phyloP scores from a whole-genome alignment of 2,888 invertebrate genomes.

The Limnephilus marmoratus region DNA sequence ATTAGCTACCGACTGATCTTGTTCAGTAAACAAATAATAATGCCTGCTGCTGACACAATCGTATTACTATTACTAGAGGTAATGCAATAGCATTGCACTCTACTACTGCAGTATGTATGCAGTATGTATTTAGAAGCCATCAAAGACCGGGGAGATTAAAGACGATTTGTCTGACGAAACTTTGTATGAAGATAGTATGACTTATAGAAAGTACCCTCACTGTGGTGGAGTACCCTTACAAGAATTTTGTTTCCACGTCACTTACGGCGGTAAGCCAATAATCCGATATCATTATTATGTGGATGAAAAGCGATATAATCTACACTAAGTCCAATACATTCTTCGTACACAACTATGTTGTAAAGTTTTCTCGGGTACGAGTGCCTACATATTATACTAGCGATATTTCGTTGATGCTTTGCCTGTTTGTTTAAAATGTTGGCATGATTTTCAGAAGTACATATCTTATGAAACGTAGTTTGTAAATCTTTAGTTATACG shows the following conservation, averaged over 20 bases:
- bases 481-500: not conserved
- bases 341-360: not conserved
- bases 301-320: constrained; percentile 30
- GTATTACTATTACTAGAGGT: too few relatives aligned
- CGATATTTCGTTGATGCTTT: not conserved
- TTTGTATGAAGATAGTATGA: constrained; percentile 44
- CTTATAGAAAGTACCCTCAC: not conserved
- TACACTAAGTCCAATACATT: not conserved
- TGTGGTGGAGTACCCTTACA: constrained; percentile 43
- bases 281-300: constrained; percentile 35
- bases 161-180: constrained; percentile 54
- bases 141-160: constrained; percentile 64
- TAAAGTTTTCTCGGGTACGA: not conserved
- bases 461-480: not conserved
- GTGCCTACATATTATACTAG: not conserved
- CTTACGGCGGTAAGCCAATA: constrained; percentile 36
- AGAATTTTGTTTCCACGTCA: constrained; percentile 50
- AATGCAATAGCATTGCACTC: too few relatives aligned
- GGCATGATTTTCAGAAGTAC: not conserved
- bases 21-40: too few relatives aligned
- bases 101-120: too few relatives aligned
- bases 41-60: too few relatives aligned
- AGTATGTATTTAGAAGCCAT: constrained; percentile 61
- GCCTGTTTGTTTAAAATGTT: not conserved
- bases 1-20: too few relatives aligned